These are phyloP conservation scores for Mus caroli DNA, from an alignment of 2,797 vertebrate species.

Conservation along the genomic window DNA sequence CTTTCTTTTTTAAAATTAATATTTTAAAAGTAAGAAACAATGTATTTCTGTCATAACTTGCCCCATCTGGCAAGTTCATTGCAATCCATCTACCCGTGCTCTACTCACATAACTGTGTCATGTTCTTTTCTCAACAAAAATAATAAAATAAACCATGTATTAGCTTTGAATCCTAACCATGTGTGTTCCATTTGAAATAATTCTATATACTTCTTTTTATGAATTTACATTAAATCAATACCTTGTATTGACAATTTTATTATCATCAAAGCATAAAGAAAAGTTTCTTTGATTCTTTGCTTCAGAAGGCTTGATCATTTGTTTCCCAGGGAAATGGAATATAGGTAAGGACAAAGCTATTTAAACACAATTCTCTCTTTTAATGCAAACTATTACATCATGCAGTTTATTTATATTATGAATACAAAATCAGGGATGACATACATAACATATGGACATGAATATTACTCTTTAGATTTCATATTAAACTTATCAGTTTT, in stretches of 20 bases:
- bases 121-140: background rate
- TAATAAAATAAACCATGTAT: background rate
- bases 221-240: conserved; percentile 79
- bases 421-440: conserved; percentile 45
- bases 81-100: background rate
- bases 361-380: conserved; percentile 50
- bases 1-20: background rate
- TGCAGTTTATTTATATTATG: conserved; percentile 56
- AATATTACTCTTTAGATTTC: conserved; percentile 68
- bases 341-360: conserved; percentile 38
- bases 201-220: conserved; percentile 63
- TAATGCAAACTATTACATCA: conserved; percentile 43
- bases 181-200: background rate
- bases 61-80: background rate
- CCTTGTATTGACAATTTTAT: conserved; percentile 67
- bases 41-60: background rate
- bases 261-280: conserved; percentile 59
- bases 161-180: background rate
- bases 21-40: background rate
- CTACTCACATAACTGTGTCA: background rate
- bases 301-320: background rate
- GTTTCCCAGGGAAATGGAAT: conserved; percentile 3
- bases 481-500: conserved; percentile 68
- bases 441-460: conserved; percentile 50
- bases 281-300: background rate